phyloP scores from a whole-genome alignment of 2,113 vertebrate species.

The Xenopus tropicalis region UCB_Xtro_10.0 CM004448.2:42327001-42327500 shows the following conservation, averaged over 20 bases:
- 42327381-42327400: slow-evolving; percentile 80
- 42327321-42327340: slow-evolving; percentile 55
- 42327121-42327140: background rate
- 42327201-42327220: slow-evolving; percentile 60
- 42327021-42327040: slow-evolving; percentile 72
- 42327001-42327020: slow-evolving; percentile 73
- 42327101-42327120: background rate
- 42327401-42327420: slow-evolving; percentile 61
- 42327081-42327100: no score
- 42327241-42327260: slow-evolving; percentile 88
- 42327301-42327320: slow-evolving; percentile 99
- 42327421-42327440: slow-evolving; percentile 56
- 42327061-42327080: no score
- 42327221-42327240: slow-evolving; percentile 79
- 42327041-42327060: slow-evolving; percentile 32
- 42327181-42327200: slow-evolving; percentile 57
- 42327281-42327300: slow-evolving; percentile 87
- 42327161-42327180: slow-evolving; percentile 55
- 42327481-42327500: slow-evolving; percentile 65
- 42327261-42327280: slow-evolving; percentile 93
- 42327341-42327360: slow-evolving; percentile 82
- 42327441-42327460: slow-evolving; percentile 58
- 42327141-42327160: slow-evolving; percentile 31
- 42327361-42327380: slow-evolving; percentile 79
- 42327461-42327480: slow-evolving; percentile 51